These are phyloP conservation scores for Hydropotes inermis DNA, from an alignment of 2,113 vertebrate species.

Conservation along the genomic window DNA sequence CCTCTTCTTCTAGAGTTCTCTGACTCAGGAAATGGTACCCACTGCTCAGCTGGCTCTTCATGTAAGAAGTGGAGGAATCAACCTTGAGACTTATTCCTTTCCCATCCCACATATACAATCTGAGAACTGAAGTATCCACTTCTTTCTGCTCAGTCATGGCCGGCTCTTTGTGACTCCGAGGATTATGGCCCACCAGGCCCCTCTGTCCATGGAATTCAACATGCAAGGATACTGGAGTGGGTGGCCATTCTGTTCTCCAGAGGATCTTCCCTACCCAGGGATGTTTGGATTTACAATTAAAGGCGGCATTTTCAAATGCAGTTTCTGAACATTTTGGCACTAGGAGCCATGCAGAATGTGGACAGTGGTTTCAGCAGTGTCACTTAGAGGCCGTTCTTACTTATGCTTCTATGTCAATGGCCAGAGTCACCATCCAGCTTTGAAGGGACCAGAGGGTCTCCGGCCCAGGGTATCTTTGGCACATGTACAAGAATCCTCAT, in stretches of 20 bases:
- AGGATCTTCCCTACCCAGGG: neutral
- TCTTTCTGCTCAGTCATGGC: neutral
- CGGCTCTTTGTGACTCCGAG: neutral
- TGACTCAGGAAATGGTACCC: neutral
- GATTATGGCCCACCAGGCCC: neutral
- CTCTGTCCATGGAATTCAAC: neutral
- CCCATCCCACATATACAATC: neutral
- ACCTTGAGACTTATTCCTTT: neutral
- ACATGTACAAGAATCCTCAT: conserved; percentile 12
- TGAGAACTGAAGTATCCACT: neutral
- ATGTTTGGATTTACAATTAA: neutral
- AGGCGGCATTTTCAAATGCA: neutral
- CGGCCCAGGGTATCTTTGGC: neutral
- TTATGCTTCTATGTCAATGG: neutral
- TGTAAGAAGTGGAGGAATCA: neutral
- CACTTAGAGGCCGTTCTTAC: neutral
- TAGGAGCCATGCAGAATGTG: neutral
- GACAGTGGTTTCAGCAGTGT: neutral
- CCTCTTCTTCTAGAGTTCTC: neutral
- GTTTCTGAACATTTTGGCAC: rapidly evolving
- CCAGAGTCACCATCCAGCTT: neutral
- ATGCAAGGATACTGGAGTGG: neutral
- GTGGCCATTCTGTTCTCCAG: neutral
- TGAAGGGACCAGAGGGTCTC: neutral
- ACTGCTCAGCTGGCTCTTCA: neutral